A percentile compares a stretch with the other conserved stretches of the same genome.
Conservation (phyloP, 2,113 vertebrate genomes). For the Ammodytes marinus region DNA sequence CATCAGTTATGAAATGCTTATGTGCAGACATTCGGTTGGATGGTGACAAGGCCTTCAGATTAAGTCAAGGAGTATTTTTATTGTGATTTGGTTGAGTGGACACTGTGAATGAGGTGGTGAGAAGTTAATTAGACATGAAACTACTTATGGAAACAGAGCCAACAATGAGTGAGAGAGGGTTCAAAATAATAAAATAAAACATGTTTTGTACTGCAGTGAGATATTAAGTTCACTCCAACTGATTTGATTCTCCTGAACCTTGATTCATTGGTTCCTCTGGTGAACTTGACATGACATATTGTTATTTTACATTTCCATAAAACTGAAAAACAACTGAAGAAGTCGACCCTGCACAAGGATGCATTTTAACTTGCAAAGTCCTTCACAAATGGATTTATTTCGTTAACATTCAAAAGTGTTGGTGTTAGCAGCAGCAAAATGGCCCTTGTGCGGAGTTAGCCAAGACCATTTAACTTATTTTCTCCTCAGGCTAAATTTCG, state of each 20-base stretch:
- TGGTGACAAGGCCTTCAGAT: not conserved
- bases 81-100: not conserved
- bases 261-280: not conserved
- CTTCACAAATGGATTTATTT: constrained; percentile 50
- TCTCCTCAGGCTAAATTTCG: constrained; percentile 45
- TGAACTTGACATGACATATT: not conserved
- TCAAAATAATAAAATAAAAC: not conserved
- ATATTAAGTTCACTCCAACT: not conserved
- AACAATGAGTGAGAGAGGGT: not conserved
- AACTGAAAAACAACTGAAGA: not conserved
- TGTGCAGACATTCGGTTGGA: not conserved
- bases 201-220: not conserved
- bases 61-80: not conserved
- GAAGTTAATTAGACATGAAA: not conserved
- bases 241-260: not conserved
- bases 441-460: constrained; percentile 17
- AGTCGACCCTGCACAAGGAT: constrained; percentile 14
- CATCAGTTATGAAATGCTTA: not conserved
- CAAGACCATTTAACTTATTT: constrained; percentile 33
- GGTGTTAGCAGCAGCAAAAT: constrained; percentile 38
- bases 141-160: not conserved
- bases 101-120: not conserved
- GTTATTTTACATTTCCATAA: not conserved
- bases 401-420: constrained; percentile 57
- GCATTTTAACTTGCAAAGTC: constrained; percentile 4